Evolutionary conservation across 2,113 vertebrate genomes (phyloP).

Genomic region (Cichladusa arquata): DNA sequence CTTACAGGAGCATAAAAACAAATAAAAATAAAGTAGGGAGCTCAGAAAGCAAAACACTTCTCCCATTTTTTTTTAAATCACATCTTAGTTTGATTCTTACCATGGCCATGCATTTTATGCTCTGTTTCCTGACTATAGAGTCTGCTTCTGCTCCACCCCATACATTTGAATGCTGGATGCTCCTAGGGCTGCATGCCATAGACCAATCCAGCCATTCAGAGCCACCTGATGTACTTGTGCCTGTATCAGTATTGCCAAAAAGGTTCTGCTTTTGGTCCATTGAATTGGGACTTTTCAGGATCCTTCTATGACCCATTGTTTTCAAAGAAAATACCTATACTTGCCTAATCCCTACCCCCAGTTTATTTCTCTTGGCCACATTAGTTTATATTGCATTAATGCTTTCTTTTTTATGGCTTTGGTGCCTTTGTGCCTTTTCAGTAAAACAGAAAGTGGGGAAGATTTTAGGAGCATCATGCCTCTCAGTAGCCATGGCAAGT

Average conservation of each 20-base stretch:
- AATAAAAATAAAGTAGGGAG: background rate
- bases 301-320: background rate
- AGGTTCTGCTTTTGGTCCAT: background rate
- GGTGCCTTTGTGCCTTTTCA: background rate
- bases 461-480: background rate
- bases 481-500: background rate
- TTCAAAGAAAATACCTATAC: background rate
- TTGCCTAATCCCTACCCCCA: background rate
- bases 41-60: background rate
- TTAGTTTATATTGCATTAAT: background rate
- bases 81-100: background rate
- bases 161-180: background rate
- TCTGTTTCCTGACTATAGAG: background rate
- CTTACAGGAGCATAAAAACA: conserved; percentile 36
- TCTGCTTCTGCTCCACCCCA: background rate
- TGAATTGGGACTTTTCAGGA: accelerated
- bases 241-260: background rate
- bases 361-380: background rate
- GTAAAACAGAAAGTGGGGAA: background rate
- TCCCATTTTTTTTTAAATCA: background rate
- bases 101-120: background rate
- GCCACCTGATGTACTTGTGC: too few species aligned
- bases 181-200: background rate
- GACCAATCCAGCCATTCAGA: background rate
- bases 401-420: background rate